A percentile compares a stretch with the other conserved stretches of the same genome.
phyloP scores from a whole-genome alignment of 1,140 invertebrate species.

The Drosophila miranda region DNA sequence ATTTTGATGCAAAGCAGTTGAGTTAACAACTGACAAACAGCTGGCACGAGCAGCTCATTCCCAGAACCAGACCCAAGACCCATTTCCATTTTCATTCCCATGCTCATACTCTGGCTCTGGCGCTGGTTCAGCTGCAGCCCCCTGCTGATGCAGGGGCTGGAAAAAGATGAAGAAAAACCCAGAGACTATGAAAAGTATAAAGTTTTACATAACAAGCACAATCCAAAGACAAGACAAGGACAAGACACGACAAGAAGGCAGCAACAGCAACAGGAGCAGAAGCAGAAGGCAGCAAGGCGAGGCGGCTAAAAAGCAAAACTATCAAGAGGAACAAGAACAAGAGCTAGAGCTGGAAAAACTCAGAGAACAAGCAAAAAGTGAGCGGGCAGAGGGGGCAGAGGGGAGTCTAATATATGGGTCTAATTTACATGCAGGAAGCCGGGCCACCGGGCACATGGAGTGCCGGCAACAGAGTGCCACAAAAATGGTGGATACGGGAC shows the following conservation, averaged over 20 bases:
- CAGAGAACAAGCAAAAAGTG: constrained; percentile 18
- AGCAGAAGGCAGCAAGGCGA: too few relatives aligned
- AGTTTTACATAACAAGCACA: constrained; percentile 63
- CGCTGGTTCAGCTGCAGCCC: too few relatives aligned
- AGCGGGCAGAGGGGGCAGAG: constrained; percentile 1
- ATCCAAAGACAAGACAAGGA: constrained; percentile 52
- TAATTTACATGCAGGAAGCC: constrained; percentile 66
- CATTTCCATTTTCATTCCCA: too few relatives aligned
- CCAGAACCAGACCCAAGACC: background rate
- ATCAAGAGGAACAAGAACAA: background rate
- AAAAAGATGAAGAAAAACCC: background rate
- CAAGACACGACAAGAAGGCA: constrained; percentile 28
- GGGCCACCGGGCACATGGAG: constrained; percentile 20
- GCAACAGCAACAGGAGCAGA: too few relatives aligned
- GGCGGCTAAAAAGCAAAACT: too few relatives aligned
- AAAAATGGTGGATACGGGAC: constrained; percentile 8
- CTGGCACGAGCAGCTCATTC: constrained; percentile 15
- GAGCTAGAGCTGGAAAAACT: constrained; percentile 3
- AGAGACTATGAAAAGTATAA: constrained; percentile 45
- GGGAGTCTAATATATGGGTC: constrained; percentile 60
- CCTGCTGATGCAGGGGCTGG: constrained; percentile 7
- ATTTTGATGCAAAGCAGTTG: constrained; percentile 76
- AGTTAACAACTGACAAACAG: constrained; percentile 63
- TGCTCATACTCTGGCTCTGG: too few relatives aligned
- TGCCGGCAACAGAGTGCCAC: background rate